phyloP scores from a whole-genome alignment of 2,113 vertebrate species.

The Vidua macroura region DNA sequence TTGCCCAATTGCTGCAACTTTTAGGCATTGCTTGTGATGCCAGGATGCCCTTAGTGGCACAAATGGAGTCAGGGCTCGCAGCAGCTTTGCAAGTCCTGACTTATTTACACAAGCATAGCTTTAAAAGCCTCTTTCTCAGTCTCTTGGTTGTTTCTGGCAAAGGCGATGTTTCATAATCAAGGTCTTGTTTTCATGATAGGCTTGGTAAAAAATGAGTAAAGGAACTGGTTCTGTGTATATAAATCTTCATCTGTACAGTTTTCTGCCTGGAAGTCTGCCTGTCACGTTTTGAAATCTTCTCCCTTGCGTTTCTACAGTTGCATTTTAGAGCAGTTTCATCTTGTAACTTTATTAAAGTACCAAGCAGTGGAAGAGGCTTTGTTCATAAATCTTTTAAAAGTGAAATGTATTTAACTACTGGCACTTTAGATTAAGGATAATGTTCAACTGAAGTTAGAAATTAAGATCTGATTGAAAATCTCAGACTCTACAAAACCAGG shows the following conservation, averaged over 20 bases:
- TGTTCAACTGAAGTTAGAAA: conserved; percentile 13
- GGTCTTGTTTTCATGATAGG: not conserved
- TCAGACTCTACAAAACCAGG: not conserved
- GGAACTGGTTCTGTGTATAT: not conserved
- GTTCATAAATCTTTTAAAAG: conserved; percentile 16
- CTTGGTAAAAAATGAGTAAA: not conserved
- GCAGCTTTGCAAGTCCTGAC: not conserved
- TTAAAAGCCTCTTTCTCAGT: not conserved
- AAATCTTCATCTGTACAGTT: not conserved
- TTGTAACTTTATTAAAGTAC: not conserved
- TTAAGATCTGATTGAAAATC: conserved; percentile 39
- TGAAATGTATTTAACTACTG: conserved; percentile 34
- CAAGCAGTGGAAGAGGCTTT: not conserved
- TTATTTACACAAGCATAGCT: not conserved
- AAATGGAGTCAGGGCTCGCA: not conserved
- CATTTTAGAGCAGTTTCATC: not conserved
- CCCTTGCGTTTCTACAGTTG: not conserved
- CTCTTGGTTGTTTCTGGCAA: not conserved
- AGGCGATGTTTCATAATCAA: not conserved
- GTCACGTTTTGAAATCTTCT: not conserved
- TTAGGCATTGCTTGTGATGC: not conserved
- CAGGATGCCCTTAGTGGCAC: not conserved
- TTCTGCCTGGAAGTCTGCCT: not conserved
- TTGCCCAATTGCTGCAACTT: not conserved
- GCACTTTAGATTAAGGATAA: conserved; percentile 42